These are phyloP conservation scores for Whitmania pigra DNA, from an alignment of 1,140 invertebrate genomes.

Conservation along the genomic window DNA sequence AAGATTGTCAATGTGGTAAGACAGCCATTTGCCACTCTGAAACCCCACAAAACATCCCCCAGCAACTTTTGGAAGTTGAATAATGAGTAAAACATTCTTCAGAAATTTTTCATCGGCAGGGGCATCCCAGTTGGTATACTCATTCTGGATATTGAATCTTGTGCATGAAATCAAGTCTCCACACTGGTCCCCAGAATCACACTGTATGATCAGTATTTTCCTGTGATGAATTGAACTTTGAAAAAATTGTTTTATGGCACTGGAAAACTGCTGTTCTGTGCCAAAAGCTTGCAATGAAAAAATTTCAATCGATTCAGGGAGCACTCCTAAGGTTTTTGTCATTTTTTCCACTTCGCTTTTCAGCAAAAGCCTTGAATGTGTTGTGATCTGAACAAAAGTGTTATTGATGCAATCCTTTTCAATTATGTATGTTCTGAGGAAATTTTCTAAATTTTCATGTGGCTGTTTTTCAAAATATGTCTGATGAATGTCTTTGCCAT, in stretches of 20 bases:
- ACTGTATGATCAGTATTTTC: conserved; percentile 33
- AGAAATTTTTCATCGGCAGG: background rate
- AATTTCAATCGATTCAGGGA: conserved; percentile 8
- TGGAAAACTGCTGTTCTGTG: conserved; percentile 28
- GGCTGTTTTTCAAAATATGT: conserved; percentile 32
- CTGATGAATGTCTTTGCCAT: conserved; percentile 13
- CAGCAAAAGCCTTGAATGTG: conserved; percentile 22
- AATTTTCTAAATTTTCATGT: conserved; percentile 30
- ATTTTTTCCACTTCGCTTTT: conserved; percentile 17
- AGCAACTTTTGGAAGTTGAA: conserved; percentile 32
- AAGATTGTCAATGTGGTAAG: conserved; percentile 36
- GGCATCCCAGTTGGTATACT: conserved; percentile 21
- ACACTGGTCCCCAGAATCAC: conserved; percentile 33
- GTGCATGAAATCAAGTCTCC: conserved; percentile 33
- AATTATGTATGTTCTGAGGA: conserved; percentile 24
- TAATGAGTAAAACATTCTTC: conserved; percentile 31
- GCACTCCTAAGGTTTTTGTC: conserved; percentile 12
- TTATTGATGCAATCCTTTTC: conserved; percentile 12
- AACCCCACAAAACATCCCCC: conserved; percentile 34
- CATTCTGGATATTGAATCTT: conserved; percentile 31
- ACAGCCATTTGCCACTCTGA: conserved; percentile 36
- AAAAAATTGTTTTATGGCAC: conserved; percentile 21
- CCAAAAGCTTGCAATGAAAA: conserved; percentile 25
- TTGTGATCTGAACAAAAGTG: conserved; percentile 24
- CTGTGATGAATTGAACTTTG: too few relatives aligned